A percentile compares a stretch with the other conserved stretches of the same genome.
These are phyloP conservation scores for Hypomecis punctinalis DNA, from an alignment of 2,888 invertebrate species.

Conservation along the genomic window DNA sequence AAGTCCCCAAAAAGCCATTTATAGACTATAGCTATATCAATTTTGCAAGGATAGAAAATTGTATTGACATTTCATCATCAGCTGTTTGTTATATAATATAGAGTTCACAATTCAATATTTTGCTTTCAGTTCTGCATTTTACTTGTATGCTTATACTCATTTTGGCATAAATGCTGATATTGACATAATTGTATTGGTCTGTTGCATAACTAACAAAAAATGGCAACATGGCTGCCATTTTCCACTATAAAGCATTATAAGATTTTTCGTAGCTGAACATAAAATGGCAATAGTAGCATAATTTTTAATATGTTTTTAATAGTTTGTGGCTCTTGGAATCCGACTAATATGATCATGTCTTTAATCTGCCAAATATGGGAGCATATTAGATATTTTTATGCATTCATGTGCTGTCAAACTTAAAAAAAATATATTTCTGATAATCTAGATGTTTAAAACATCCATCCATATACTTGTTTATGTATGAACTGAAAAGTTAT, in stretches of 20 bases:
- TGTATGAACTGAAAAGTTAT: too few species aligned
- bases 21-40: too few species aligned
- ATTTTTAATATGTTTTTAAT: too few species aligned
- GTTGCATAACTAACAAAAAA: too few species aligned
- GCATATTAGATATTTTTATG: neutral
- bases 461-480: too few species aligned
- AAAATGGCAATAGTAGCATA: too few species aligned
- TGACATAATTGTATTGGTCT: conserved; percentile 13
- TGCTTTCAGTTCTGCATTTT: neutral
- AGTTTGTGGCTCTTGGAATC: too few species aligned
- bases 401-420: conserved; percentile 1
- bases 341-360: conserved; percentile 4
- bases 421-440: neutral
- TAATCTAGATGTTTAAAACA: neutral
- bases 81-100: neutral
- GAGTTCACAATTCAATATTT: neutral
- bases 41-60: too few species aligned
- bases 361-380: conserved; percentile 5
- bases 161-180: neutral
- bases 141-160: neutral
- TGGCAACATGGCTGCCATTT: too few species aligned
- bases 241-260: too few species aligned
- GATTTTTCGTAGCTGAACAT: too few species aligned
- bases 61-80: neutral
- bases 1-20: too few species aligned